A percentile compares a stretch with the other conserved stretches of the same genome.
These are phyloP conservation scores for Aphelocoma californica DNA, from an alignment of 2,797 vertebrate genomes.

Conservation along the genomic window DNA sequence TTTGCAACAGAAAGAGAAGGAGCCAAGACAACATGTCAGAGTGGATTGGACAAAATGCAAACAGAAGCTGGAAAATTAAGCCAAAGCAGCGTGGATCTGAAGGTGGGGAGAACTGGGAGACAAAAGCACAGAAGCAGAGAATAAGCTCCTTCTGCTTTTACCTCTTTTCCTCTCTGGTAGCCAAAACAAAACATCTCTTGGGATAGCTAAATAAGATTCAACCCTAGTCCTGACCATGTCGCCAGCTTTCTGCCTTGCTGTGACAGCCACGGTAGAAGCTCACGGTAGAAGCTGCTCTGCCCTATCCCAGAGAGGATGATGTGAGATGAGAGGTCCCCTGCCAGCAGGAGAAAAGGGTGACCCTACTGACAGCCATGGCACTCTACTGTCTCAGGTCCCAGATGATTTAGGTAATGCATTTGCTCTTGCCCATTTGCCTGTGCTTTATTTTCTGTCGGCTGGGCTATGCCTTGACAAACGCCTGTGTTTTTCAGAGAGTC, in stretches of 20 bases:
- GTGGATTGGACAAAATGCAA: neutral
- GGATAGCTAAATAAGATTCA: neutral
- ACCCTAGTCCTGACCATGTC: neutral
- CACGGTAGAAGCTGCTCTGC: rapidly evolving
- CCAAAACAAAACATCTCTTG: neutral
- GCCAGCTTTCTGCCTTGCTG: neutral
- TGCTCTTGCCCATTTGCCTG: neutral
- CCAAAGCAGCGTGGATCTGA: neutral
- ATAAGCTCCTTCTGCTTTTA: neutral
- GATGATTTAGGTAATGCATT: neutral
- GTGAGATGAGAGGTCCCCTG: neutral
- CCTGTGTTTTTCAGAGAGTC: neutral
- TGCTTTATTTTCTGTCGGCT: neutral
- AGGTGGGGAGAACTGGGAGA: neutral
- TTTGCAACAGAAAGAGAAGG: neutral
- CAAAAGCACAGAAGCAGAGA: neutral
- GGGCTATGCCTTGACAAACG: neutral
- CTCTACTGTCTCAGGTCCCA: neutral
- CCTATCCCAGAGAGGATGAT: neutral
- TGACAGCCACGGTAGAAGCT: neutral
- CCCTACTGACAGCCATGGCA: neutral
- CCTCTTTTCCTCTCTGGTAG: neutral
- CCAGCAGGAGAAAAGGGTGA: neutral
- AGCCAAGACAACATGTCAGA: neutral
- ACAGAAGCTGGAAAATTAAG: neutral